Conservation (phyloP, 2,797 vertebrate species). For the Gouania willdenowi region DNA sequence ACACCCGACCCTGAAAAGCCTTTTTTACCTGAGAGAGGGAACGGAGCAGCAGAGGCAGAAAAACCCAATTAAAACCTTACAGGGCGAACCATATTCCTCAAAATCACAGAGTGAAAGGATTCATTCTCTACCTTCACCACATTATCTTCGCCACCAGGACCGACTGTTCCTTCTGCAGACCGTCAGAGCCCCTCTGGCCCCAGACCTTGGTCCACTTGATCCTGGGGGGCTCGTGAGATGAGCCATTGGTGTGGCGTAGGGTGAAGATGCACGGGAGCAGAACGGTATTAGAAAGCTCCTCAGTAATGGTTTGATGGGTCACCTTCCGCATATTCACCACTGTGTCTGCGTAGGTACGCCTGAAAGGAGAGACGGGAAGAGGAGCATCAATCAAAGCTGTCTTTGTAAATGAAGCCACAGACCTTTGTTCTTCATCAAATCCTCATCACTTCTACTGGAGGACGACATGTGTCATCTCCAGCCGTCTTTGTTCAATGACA, state of each 20-base stretch:
- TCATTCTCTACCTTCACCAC: slow-evolving; percentile 78
- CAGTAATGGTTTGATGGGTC: slow-evolving; percentile 75
- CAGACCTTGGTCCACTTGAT: slow-evolving; percentile 96
- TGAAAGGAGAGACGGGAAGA: slow-evolving; percentile 5
- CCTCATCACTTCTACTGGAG: slow-evolving; percentile 23
- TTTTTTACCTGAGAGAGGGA: slow-evolving; percentile 87
- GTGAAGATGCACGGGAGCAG: slow-evolving; percentile 90
- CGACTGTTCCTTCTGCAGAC: slow-evolving; percentile 82
- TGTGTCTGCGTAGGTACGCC: slow-evolving; percentile 72
- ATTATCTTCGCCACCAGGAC: slow-evolving; percentile 93
- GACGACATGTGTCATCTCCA: slow-evolving; percentile 9
- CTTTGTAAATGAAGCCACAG: slow-evolving; percentile 15
- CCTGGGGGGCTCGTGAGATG: slow-evolving; percentile 79
- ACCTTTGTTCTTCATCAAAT: slow-evolving; percentile 14
- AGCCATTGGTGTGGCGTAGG: slow-evolving; percentile 63
- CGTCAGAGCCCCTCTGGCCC: slow-evolving; percentile 77
- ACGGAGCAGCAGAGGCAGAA: neutral
- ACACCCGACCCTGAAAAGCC: slow-evolving; percentile 86
- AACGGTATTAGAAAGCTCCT: slow-evolving; percentile 84
- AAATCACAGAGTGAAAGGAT: neutral
- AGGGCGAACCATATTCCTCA: rapidly evolving
- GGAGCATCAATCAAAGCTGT: slow-evolving; percentile 3
- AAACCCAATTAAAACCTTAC: neutral
- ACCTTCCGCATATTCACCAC: slow-evolving; percentile 87
- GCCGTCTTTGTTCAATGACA: slow-evolving; percentile 12